Base-by-base conservation (phyloP, 2,888 invertebrate genomes). In the Melolontha melolontha region DNA sequence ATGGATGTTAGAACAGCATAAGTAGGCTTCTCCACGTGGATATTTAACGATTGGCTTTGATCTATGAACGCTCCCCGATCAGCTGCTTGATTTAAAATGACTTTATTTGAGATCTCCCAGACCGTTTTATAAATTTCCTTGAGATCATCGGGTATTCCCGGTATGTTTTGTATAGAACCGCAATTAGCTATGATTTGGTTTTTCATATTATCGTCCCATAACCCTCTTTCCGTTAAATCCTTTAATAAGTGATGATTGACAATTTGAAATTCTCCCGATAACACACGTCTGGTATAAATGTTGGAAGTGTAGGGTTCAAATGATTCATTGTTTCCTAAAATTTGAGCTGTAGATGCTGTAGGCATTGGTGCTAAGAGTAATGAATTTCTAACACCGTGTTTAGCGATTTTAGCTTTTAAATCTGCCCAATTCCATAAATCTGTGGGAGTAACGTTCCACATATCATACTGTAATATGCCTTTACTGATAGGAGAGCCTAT, bases 291-390 rank as follows among this genome's bases (percentile, higher is more conserved):
- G 16, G 93, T 92, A 83, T 98, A 99, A 75, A 99, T 95, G 80
- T 99, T 99, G 40, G 95, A 97, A 0, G 98, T 98, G 83, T 98
- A 99, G 0, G 99, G 96, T 83, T 99, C 99, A 79, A 98, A 93
- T 0, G 97, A 95, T 83, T 99, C 98, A 81, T 98, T 99, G 81
- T 99, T 99, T 14, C 99, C 99, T 50, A 99, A 88, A 79, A 99
- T 99, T 85, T 99, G 98, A 1, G 99, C 98, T 0, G 98, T 99
- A 0, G 98, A 97, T 7, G 98, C 98, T 5, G 98, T 99, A 0
- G 98, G 98, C 98, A 99, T 99, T 0, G 98, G 98, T 0, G 98
- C 98, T 71, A 98, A 75, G 16, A 99, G 85, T 14, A 82, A 70
- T 12, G 69, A 69, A 85, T 99, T 99, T 66, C 98, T 87, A 0